Base-by-base conservation (phyloP, 2,888 invertebrate genomes). In the Drosophila recens region DNA sequence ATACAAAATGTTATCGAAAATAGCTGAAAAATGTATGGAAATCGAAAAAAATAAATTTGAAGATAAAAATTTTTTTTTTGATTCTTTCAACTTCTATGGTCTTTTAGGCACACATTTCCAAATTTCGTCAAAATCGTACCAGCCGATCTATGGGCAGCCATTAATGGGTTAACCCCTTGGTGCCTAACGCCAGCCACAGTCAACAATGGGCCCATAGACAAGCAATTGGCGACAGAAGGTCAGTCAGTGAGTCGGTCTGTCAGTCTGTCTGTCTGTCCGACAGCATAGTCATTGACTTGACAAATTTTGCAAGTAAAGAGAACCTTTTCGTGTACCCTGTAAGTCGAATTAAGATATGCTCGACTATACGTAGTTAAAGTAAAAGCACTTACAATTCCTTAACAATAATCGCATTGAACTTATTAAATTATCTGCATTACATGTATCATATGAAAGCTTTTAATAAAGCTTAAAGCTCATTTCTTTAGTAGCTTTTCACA, bases 141-240 rank as follows among this genome's bases (percentile, higher is more conserved):
- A n/a, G n/a, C n/a, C n/a, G n/a, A n/a, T n/a, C n/a, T n/a, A n/a
- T n/a, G n/a, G n/a, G n/a, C n/a, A n/a, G n/a, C n/a, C n/a, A n/a
- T n/a, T n/a, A n/a, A n/a, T n/a, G n/a, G n/a, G n/a, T 33, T 17
- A 27, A 3, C 53, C 11, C 49, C 30, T 40, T 33, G 11, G 5
- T 51, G 49, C 13, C 34, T 8, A 6, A 27, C 8, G 8, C 27
- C 27, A 27, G 27, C 27, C 4, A 15, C 54, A 42, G 34, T 49
- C 17, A 57, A 52, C 65, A 58, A 65, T 65, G 57, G 43, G 27
- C 30, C 53, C 43, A 33, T 13, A 17, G n/a, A 33, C 43, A 23
- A 40, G 43, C 67, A 77, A 75, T 77, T 75, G 73, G 58, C 46
- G 38, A 58, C 38, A 10, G 83, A 82, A 85, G 86, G 86, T 57